phyloP scores from a whole-genome alignment of 2,797 vertebrate species.

The Intellagama lesueurii region DNA sequence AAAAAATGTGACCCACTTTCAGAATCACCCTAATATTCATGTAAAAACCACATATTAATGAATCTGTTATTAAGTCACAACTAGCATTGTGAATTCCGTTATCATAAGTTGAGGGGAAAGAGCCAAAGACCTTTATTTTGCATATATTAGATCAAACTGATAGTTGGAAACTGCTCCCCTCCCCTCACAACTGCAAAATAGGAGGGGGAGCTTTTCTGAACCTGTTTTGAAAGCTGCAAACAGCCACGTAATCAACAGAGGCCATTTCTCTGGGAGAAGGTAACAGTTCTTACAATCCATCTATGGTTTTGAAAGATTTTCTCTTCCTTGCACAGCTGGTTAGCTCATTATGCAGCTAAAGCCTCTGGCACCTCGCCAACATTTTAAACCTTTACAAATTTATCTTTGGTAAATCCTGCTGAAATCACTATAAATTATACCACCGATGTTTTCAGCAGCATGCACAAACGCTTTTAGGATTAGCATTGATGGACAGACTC shows the following conservation, averaged over 20 bases:
- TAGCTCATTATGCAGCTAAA: not conserved
- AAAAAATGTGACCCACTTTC: not conserved
- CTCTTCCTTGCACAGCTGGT: not conserved
- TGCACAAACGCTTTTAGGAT: slow-evolving; percentile 1
- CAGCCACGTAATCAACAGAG: not conserved
- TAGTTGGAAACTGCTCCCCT: not conserved
- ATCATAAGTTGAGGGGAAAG: not conserved
- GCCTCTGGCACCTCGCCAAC: not conserved
- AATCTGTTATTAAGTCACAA: not conserved
- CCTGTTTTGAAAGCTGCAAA: not conserved
- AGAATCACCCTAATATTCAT: not conserved
- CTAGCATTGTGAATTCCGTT: not conserved
- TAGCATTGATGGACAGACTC: not conserved
- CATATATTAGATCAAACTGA: not conserved
- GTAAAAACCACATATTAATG: not conserved
- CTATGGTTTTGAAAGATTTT: not conserved
- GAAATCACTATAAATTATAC: not conserved
- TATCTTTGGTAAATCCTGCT: not conserved
- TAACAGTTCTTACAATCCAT: not conserved
- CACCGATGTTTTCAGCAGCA: not conserved
- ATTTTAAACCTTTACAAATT: not conserved
- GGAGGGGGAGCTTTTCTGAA: not conserved
- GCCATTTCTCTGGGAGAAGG: not conserved
- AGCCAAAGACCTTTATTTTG: not conserved
- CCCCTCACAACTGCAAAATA: not conserved